Base-by-base conservation (phyloP, 2,797 vertebrate species). In the Chromobotia macracanthus region DNA sequence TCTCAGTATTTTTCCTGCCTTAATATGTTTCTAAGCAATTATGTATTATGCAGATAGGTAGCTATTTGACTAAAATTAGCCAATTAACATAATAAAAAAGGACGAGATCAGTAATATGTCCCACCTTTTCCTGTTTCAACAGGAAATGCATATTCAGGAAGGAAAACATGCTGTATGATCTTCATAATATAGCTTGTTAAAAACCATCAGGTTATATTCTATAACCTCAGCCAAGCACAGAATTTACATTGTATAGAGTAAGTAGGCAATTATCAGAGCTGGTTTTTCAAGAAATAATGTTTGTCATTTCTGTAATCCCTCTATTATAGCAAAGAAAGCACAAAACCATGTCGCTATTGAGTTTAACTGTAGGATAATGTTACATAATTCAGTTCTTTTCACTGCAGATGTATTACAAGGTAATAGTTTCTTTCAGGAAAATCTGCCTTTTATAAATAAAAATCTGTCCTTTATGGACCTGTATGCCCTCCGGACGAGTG, bases 321-420 rank as follows among this genome's bases (percentile, higher is more conserved):
- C 28, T 77, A 41, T 82, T 77, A 61, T 23, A 1, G 1, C 19
- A 19, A 71, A 58, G 44, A 63, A 63, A 66, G 53, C 10, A 13
- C 16, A n/a, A 41, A 16, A 61, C 50, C 28, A 21, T 3, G 35
- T 5, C 61, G 25, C 46, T 44, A 51, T 31, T 65, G 58, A 76
- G 61, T 60, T 28, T 28, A 60, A 28, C 25, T 73, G 70, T 44
- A 63, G 38, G 38, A 77, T 75, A 72, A 50, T 72, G 50, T 75
- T 81, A 69, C 72, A 76, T 75, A 65, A 76, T 79, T 50, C 44
- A 77, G 46, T 71, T 77, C 35, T 73, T 72, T 72, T 44, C 46
- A 67, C 19, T 28, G 38, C 21, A 23, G 48, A 65, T 60, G 48
- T 79, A 56, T 64, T 66, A 44, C 38, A 58, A 50, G 65, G 61